Evolutionary conservation across 2,888 invertebrate genomes (phyloP).

Genomic region (Leptura quadrifasciata): DNA sequence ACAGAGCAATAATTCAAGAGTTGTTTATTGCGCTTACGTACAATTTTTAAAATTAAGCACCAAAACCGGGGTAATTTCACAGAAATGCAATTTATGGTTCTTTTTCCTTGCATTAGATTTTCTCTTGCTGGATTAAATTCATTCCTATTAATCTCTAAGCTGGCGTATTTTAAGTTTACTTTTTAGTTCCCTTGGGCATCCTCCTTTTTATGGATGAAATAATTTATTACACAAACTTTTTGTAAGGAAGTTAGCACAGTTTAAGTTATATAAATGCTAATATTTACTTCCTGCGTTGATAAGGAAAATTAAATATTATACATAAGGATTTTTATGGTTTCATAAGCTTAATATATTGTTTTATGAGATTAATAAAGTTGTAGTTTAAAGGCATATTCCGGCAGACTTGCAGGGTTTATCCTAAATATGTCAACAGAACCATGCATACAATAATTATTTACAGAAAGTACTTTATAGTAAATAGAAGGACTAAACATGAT

Average conservation of each 20-base stretch:
- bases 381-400: not conserved
- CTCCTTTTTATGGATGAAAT: not conserved
- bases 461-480: not conserved
- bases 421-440: not conserved
- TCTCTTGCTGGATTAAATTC: conserved; percentile 1
- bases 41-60: not conserved
- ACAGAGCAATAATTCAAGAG: not conserved
- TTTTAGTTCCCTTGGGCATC: conserved; percentile 5
- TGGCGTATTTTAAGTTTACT: not conserved
- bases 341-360: not conserved
- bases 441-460: not conserved
- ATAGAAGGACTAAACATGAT: too few relatives aligned
- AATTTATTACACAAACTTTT: conserved; percentile 5
- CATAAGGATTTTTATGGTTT: not conserved
- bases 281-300: conserved; percentile 19
- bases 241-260: conserved; percentile 7
- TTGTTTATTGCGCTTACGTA: not conserved
- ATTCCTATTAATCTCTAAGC: conserved; percentile 2
- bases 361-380: not conserved
- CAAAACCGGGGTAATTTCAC: not conserved
- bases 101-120: conserved; percentile 1
- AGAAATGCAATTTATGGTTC: conserved; percentile 17
- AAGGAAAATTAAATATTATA: not conserved
- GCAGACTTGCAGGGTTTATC: not conserved
- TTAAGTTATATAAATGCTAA: conserved; percentile 23